Base-by-base conservation (phyloP, 2,797 vertebrate genomes). In the Diplodus puntazzo region DNA sequence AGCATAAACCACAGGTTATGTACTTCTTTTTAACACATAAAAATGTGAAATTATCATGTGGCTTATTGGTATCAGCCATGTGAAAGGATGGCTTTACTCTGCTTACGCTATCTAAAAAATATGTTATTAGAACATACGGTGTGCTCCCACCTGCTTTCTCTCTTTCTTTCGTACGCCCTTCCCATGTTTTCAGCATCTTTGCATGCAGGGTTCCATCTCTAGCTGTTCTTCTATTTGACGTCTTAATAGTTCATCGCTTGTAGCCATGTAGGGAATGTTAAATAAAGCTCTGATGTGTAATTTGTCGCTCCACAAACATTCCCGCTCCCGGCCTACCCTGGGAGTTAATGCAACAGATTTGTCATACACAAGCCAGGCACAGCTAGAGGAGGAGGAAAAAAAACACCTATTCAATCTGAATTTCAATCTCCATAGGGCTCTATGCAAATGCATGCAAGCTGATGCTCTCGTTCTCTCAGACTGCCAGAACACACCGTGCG, bases 341-440 rank as follows among this genome's bases (percentile, higher is more conserved):
- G 90, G 92, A 92, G 88, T 92, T 94, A 93, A 93, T 91, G 91
- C 91, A 92, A 86, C 87, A 92, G 90, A 94, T 94, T 93, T 94
- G 90, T 94, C 94, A 93, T 92, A 89, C 81, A 88, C 89, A 89
- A 92, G 85, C 87, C 66, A 93, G 83, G 86, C 87, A 85, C 86
- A 86, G 85, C 84, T 79, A 82, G 82, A 87, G 81, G 85, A 88
- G 67, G 64, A 62, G 45, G 21, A 27, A 69, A 76, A 88, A 85
- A 90, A 85, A 85, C 66, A 88, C 82, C 89, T 93, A 89, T 93
- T 93, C 92, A 92, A 92, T 93, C 92, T 85, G 91, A 93, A 92
- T 92, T 91, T 92, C 92, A 91, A 93, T 93, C 92, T 92, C 89
- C 76, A 87, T 90, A 91, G 88, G 88, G 79, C 78, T 82, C 82